Evolutionary conservation across 2,888 invertebrate genomes (phyloP).

Genomic region (Epinotia ramella): DNA sequence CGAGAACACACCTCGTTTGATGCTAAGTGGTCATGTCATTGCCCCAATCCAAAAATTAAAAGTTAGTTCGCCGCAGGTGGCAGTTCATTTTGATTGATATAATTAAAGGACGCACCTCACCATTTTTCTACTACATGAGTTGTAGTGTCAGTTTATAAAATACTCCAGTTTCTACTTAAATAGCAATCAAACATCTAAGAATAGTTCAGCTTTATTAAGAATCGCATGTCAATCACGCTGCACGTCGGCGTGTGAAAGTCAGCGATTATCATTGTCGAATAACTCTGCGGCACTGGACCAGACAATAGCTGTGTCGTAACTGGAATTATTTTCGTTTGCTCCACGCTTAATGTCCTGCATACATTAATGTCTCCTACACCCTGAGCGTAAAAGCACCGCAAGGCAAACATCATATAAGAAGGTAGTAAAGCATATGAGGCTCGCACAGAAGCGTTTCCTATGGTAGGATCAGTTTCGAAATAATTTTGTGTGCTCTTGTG

Average conservation of each 20-base stretch:
- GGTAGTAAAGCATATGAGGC: neutral
- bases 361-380: conserved; percentile 28
- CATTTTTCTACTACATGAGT: neutral
- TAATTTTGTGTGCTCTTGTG: neutral
- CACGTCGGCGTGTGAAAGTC: conserved; percentile 40
- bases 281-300: conserved; percentile 37
- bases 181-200: neutral
- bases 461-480: neutral
- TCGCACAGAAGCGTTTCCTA: neutral
- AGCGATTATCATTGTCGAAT: conserved; percentile 42
- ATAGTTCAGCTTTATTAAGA: conserved; percentile 1
- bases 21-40: too few relatives aligned
- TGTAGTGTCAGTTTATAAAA: neutral
- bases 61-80: too few relatives aligned
- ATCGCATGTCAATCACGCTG: conserved; percentile 31
- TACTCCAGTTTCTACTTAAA: neutral
- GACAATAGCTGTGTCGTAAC: conserved; percentile 31
- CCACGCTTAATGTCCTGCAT: conserved; percentile 29
- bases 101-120: neutral
- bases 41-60: too few relatives aligned
- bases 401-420: neutral
- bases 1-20: too few relatives aligned
- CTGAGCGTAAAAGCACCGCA: neutral
- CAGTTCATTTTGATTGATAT: too few relatives aligned
- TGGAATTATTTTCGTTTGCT: conserved; percentile 27